A percentile compares a stretch with the other conserved stretches of the same genome.
Conservation (phyloP, 2,888 invertebrate species). For the Tenodera sinensis region DNA sequence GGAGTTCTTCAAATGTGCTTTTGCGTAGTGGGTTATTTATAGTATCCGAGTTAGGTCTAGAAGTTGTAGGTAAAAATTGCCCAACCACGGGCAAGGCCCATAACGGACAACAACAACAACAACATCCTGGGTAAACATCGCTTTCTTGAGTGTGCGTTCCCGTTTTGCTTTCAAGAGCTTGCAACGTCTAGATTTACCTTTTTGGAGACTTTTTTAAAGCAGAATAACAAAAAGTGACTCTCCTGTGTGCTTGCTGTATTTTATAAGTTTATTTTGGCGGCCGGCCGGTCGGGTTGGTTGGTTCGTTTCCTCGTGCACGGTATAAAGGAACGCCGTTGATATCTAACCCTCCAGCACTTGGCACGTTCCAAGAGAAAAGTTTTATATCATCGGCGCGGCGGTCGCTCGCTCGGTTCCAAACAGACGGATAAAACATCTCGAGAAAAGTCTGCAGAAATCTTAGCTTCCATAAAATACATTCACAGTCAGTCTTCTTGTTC, state of each 20-base stretch:
- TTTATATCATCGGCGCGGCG: background rate
- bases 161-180: background rate
- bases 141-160: background rate
- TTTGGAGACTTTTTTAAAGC: background rate
- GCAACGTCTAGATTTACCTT: background rate
- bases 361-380: background rate
- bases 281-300: too few relatives aligned
- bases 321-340: background rate
- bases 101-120: too few relatives aligned
- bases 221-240: background rate
- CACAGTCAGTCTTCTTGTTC: background rate
- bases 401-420: too few relatives aligned
- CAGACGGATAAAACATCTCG: background rate
- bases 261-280: background rate
- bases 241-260: background rate
- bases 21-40: too few relatives aligned
- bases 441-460: background rate
- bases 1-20: too few relatives aligned
- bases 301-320: background rate
- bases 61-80: too few relatives aligned
- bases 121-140: background rate
- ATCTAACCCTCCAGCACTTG: background rate
- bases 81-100: too few relatives aligned
- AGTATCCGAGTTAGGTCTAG: too few relatives aligned
- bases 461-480: background rate